Percentiles rank a stretch among this genome's conserved stretches.
phyloP scores from a whole-genome alignment of 2,888 invertebrate genomes.

The Drosophila paranaensis region DNA sequence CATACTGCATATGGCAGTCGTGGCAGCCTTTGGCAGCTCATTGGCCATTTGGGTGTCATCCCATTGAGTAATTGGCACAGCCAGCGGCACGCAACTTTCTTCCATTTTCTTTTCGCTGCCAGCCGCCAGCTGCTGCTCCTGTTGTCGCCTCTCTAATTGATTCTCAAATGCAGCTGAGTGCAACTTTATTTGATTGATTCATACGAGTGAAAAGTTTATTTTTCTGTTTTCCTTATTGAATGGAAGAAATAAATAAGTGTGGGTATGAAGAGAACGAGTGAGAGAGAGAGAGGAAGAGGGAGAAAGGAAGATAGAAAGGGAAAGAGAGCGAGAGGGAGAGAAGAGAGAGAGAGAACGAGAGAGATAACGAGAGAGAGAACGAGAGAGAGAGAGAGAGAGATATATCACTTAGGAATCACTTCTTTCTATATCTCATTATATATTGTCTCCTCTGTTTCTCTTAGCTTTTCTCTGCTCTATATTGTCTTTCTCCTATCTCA shows the following conservation, averaged over 20 bases:
- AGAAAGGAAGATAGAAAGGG: too few relatives aligned
- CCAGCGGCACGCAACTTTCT: constrained; percentile 3
- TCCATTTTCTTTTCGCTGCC: constrained; percentile 2
- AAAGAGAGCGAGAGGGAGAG: too few relatives aligned
- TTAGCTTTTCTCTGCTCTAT: too few relatives aligned
- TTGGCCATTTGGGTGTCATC: constrained; percentile 22
- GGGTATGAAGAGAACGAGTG: not conserved
- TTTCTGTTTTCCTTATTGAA: not conserved
- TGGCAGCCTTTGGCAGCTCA: constrained; percentile 5
- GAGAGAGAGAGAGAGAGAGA: not conserved
- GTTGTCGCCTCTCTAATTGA: constrained; percentile 12
- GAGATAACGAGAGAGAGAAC: not conserved
- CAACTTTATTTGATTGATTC: not conserved
- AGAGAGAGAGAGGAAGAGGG: too few relatives aligned
- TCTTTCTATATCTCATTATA: too few relatives aligned
- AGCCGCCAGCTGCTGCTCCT: not conserved
- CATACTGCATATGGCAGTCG: constrained; percentile 11
- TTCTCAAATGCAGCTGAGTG: not conserved
- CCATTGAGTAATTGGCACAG: constrained; percentile 46
- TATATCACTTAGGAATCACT: too few relatives aligned
- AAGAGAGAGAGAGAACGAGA: not conserved
- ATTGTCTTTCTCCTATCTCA: too few relatives aligned
- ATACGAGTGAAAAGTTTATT: not conserved
- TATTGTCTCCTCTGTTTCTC: too few relatives aligned
- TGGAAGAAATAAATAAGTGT: not conserved